phyloP scores from a whole-genome alignment of 2,888 invertebrate genomes.

The Metalampra italica region DNA sequence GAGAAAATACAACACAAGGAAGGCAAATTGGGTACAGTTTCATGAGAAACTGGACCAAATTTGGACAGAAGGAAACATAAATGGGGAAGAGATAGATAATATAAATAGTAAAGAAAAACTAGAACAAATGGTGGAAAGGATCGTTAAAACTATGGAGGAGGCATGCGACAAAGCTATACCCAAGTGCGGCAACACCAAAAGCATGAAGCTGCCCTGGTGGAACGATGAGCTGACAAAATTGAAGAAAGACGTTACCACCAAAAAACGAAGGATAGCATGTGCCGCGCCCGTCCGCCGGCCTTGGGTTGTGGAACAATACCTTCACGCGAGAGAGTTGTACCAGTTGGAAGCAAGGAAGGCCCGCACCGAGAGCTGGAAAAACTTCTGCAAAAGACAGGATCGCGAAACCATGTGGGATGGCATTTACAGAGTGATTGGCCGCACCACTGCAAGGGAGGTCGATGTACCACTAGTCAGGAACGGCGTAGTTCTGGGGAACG shows the following conservation, averaged over 20 bases:
- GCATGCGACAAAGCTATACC: conserved; percentile 10
- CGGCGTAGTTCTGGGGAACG: not conserved
- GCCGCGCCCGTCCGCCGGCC: conserved; percentile 13
- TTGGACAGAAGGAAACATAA: not conserved
- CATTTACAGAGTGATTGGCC: conserved; percentile 5
- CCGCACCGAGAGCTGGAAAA: conserved; percentile 17
- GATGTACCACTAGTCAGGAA: not conserved
- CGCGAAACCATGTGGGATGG: conserved; percentile 13
- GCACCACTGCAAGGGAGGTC: not conserved
- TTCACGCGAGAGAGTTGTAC: conserved; percentile 14
- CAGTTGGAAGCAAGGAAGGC: conserved; percentile 10
- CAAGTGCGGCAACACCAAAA: not conserved
- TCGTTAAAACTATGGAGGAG: conserved; percentile 3
- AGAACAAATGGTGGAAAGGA: not conserved
- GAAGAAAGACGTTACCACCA: conserved; percentile 12
- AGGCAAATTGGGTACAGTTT: conserved; percentile 9
- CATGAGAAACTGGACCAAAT: not conserved
- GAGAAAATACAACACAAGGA: conserved; percentile 8
- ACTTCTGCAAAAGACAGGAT: conserved; percentile 17
- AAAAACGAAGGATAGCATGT: not conserved
- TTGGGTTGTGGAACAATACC: conserved; percentile 14
- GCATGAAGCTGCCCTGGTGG: conserved; percentile 19
- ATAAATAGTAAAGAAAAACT: not conserved
- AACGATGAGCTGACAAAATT: conserved; percentile 7
- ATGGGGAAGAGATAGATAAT: not conserved